Base-by-base conservation (phyloP, 2,888 invertebrate genomes). In the Thelaira solivaga region DNA sequence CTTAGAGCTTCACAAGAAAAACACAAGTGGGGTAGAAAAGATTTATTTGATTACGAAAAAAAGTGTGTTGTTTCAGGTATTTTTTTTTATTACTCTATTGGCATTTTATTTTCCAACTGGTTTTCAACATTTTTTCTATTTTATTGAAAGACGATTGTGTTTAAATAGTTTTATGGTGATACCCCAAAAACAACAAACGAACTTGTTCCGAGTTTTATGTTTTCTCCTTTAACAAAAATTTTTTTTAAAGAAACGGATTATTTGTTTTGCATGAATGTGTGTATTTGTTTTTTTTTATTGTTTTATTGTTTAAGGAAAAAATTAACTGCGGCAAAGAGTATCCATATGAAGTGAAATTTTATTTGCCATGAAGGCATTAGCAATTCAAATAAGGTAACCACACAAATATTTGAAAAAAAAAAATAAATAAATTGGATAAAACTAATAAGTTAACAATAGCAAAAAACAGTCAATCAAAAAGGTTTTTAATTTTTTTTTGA, bases 321-420 rank as follows among this genome's bases (percentile, higher is more conserved):
- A 8, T 61, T 31, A 8, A 13, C 34, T 45, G n/a, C n/a, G n/a
- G n/a, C n/a, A n/a, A n/a, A n/a, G n/a, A n/a, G n/a, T n/a, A n/a
- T n/a, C n/a, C n/a, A n/a, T n/a, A n/a, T n/a, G n/a, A n/a, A n/a
- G n/a, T 45, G 36, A 36, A 24, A n/a, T n/a, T 8, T 13, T n/a
- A 36, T 47, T 49, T 47, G 36, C 34, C 47, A 47, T 34, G 22
- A 62, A 13, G 34, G 2, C 16, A 62, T 62, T 34, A 47, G 16
- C 18, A 10, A 47, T 20, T 16, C 24, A 24, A 39, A 24, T 49
- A 34, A 7, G 34, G 5, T 6, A 26, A 26, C 6, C 4, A 26
- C 26, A 13, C 16, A 39, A 39, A 16, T 6, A 39, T 8, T 8
- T 2, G 8, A 31, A 39, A 39, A 39, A 39, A 13, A n/a, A 26